Conservation (phyloP, 2,888 invertebrate species). For the Calliscelio sp. region DNA sequence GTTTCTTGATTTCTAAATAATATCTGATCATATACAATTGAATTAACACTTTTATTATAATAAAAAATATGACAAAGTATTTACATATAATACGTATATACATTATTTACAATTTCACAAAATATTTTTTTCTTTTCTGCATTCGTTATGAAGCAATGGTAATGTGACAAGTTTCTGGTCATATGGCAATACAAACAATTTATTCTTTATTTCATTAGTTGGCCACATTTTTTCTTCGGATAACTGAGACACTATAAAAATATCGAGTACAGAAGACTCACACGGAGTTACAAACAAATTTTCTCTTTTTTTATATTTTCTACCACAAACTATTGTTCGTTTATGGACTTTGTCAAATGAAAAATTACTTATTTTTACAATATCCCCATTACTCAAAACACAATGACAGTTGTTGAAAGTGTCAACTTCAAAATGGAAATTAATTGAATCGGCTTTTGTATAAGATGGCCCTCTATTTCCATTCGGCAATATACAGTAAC, state of each 20-base stretch:
- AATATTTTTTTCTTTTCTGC: constrained; percentile 5
- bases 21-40: too few relatives aligned
- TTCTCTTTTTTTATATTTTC: constrained; percentile 30
- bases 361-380: constrained; percentile 41
- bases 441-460: constrained; percentile 14
- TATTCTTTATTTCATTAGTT: constrained; percentile 27
- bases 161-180: background rate
- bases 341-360: background rate
- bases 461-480: constrained; percentile 11
- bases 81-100: too few relatives aligned
- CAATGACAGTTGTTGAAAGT: constrained; percentile 26
- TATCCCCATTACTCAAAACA: constrained; percentile 32
- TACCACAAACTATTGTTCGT: constrained; percentile 19
- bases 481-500: constrained; percentile 31
- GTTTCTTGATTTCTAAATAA: too few relatives aligned
- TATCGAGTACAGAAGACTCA: constrained; percentile 22
- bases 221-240: constrained; percentile 36
- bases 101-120: too few relatives aligned
- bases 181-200: constrained; percentile 34
- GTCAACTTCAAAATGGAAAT: constrained; percentile 28
- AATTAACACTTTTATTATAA: too few relatives aligned
- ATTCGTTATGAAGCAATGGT: constrained; percentile 41
- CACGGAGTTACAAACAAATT: constrained; percentile 41
- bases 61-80: too few relatives aligned
- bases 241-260: constrained; percentile 35